phyloP scores from a whole-genome alignment of 2,797 vertebrate genomes.

The Podarcis siculus region DNA sequence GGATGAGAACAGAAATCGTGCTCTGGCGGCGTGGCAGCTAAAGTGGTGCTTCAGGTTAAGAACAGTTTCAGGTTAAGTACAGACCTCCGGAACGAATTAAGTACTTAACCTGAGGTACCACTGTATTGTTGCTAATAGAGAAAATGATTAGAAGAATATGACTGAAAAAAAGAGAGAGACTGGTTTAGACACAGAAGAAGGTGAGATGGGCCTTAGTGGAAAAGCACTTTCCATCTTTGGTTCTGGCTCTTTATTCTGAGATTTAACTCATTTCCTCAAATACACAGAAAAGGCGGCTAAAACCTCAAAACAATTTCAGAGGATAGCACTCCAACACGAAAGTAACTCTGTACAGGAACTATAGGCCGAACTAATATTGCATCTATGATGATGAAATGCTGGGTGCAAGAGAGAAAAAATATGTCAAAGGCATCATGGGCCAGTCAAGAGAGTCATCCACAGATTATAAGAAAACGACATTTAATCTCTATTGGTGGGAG shows the following conservation, averaged over 20 bases:
- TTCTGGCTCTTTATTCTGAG: not conserved
- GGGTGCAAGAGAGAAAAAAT: not conserved
- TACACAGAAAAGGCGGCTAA: not conserved
- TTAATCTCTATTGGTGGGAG: not conserved
- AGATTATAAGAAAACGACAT: not conserved
- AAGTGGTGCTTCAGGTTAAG: no score
- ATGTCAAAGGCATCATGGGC: not conserved
- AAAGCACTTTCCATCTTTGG: not conserved
- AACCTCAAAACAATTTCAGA: not conserved
- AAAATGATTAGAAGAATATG: not conserved
- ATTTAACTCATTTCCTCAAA: not conserved
- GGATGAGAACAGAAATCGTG: no score
- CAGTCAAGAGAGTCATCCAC: not conserved
- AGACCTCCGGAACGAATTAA: no score
- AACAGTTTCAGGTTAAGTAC: no score
- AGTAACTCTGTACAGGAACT: not conserved
- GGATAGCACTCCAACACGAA: not conserved
- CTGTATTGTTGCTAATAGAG: not conserved
- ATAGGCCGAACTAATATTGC: not conserved
- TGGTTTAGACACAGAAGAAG: not conserved
- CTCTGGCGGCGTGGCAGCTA: no score
- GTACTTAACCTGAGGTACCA: no score
- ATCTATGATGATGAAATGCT: not conserved
- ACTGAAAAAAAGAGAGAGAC: not conserved
- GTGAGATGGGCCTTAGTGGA: not conserved